Evolutionary conservation across 2,797 vertebrate species (phyloP), one percentile per base, ranked within the genome.

Genomic region (Gymnoscopelus braueri): DNA sequence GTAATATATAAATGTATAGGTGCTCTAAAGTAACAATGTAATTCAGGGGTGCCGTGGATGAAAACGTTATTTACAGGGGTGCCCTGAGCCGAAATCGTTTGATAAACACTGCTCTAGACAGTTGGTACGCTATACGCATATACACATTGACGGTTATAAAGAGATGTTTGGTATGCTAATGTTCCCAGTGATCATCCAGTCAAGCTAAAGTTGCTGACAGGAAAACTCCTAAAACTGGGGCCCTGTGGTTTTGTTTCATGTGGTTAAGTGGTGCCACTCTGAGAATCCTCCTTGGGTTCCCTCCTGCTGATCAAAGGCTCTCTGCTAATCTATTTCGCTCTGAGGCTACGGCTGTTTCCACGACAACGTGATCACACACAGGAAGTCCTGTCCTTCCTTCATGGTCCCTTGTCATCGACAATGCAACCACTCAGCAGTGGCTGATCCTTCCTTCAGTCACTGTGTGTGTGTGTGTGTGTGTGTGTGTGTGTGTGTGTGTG

Each of bases 351-450:
- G 50, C 80, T 67, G 83, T 91, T 81, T 76, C 91, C 88, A 89
- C 69, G 78, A 88, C 87, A 83, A 87, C 85, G 79, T 79, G 83
- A 90, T 89, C 89, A 84, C 80, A 88, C 86, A 84, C 79, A 89
- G 86, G 84, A 90, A 88, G 85, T 44, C 80, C 82, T 50, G 87
- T 83, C 75, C 77, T 81, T 84, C 86, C 78, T 87, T 89, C 90
- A 89, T 63, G 78, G 86, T 35, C 67, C 74, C 84, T 88, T 87
- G 84, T 88, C 80, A 75, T 83, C 84, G 79, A 91, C 89, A 91
- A 91, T 84, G 78, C 75, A 75, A 66, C 66, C 81, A 74, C 86
- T 91, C 84, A 85, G 77, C 87, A 72, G 86, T 48, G 77, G 77
- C 77, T 23, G 73, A 78, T 77, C 75, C 76, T 67, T 65, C 71